phyloP scores from a whole-genome alignment of 2,888 invertebrate species.

The Terebella lapidaria region DNA sequence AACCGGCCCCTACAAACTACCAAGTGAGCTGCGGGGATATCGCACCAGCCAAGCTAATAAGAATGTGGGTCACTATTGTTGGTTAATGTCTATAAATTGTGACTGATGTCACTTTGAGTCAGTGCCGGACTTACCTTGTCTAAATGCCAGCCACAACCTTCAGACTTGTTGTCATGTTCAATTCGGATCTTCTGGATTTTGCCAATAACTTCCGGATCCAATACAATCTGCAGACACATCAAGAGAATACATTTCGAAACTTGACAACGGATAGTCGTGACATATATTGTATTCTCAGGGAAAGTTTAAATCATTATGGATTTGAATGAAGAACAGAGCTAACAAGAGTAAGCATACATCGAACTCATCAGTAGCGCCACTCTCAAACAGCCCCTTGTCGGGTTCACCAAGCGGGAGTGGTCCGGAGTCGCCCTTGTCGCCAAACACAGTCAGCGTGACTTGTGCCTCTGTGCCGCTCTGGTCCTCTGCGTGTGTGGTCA shows the following conservation, averaged over 20 bases:
- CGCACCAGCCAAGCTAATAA: too few relatives aligned
- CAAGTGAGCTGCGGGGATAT: too few relatives aligned
- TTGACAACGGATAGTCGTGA: too few relatives aligned
- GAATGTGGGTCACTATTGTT: too few relatives aligned
- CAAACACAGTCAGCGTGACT: slow-evolving; percentile 43
- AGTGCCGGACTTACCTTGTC: slow-evolving; percentile 36
- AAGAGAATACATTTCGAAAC: background rate
- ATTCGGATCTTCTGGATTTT: slow-evolving; percentile 41
- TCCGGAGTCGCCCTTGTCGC: slow-evolving; percentile 39
- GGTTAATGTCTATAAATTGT: too few relatives aligned
- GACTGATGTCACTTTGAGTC: too few relatives aligned
- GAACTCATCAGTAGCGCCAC: slow-evolving; percentile 41
- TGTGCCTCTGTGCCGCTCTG: slow-evolving; percentile 41
- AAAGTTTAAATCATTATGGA: too few relatives aligned
- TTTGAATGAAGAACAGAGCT: too few relatives aligned
- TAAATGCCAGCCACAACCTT: slow-evolving; percentile 32
- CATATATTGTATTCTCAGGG: too few relatives aligned
- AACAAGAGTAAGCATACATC: slow-evolving; percentile 25
- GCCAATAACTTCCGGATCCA: slow-evolving; percentile 37
- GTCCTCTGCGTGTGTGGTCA: slow-evolving; percentile 31
- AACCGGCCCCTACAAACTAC: too few relatives aligned
- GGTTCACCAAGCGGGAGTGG: slow-evolving; percentile 31
- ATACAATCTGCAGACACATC: slow-evolving; percentile 26
- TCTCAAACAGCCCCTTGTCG: slow-evolving; percentile 31
- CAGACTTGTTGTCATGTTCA: slow-evolving; percentile 34